Evolutionary conservation across 2,888 invertebrate genomes (phyloP).

Genomic region (Eristalinus aeneus): DNA sequence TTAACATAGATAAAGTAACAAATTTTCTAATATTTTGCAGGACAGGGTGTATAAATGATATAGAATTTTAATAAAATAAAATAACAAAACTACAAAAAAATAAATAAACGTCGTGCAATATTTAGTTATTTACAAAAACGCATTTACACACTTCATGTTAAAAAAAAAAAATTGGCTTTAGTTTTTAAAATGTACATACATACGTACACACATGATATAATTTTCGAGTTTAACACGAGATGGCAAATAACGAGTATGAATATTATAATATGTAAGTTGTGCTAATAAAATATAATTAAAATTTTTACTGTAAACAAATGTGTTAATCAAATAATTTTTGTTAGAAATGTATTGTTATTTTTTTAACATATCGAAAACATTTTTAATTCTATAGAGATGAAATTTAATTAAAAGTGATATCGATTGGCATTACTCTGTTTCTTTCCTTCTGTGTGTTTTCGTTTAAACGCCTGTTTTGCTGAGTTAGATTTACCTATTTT

Average conservation of each 20-base stretch:
- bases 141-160: conserved; percentile 44
- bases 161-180: conserved; percentile 32
- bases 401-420: conserved; percentile 55
- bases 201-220: conserved; percentile 19
- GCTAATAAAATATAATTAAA: conserved; percentile 37
- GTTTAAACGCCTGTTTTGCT: not conserved
- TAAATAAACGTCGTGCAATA: conserved; percentile 65
- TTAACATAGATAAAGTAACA: conserved; percentile 61
- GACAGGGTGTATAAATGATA: conserved; percentile 61
- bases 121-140: conserved; percentile 60
- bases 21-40: conserved; percentile 66
- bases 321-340: conserved; percentile 53
- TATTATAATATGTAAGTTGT: conserved; percentile 45
- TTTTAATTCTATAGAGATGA: conserved; percentile 33
- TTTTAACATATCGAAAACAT: conserved; percentile 50
- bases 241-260: conserved; percentile 16
- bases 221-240: conserved; percentile 15
- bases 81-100: conserved; percentile 10
- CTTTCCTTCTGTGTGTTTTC: not conserved
- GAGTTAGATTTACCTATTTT: too few relatives aligned
- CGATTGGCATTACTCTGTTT: conserved; percentile 31
- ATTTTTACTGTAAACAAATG: conserved; percentile 44
- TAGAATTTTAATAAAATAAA: conserved; percentile 28
- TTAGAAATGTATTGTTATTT: conserved; percentile 54
- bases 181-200: conserved; percentile 53